Percentiles rank a stretch among this genome's conserved stretches.
Evolutionary conservation across 2,888 invertebrate genomes (phyloP).

Genomic region (Neria commutata): DNA sequence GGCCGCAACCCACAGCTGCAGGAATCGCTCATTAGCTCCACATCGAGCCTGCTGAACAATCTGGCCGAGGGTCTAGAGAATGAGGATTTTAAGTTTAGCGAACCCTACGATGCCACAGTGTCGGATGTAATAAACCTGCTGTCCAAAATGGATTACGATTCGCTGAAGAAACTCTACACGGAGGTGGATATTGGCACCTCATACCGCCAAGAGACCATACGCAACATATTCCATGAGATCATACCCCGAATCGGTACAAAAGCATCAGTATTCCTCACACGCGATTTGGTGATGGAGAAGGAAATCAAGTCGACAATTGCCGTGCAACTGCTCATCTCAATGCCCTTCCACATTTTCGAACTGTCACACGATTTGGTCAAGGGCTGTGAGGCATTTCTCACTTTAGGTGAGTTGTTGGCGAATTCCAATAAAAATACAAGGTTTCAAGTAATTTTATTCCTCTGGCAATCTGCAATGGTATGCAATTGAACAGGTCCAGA

Average conservation of each 20-base stretch:
- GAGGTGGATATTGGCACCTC: constrained; percentile 73
- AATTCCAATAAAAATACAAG: neutral
- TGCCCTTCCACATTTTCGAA: constrained; percentile 74
- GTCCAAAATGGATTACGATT: constrained; percentile 58
- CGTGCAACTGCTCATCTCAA: constrained; percentile 69
- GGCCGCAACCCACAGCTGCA: constrained; percentile 59
- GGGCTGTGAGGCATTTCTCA: constrained; percentile 65
- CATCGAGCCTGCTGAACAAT: constrained; percentile 51
- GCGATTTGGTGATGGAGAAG: constrained; percentile 68
- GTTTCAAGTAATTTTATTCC: neutral
- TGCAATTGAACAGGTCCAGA: constrained; percentile 56
- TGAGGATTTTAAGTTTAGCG: constrained; percentile 57
- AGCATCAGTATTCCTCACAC: constrained; percentile 70
- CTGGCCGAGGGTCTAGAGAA: constrained; percentile 60
- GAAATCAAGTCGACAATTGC: constrained; percentile 71
- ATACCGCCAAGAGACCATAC: constrained; percentile 75
- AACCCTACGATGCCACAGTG: constrained; percentile 59
- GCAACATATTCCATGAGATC: constrained; percentile 75
- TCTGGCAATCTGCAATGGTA: neutral
- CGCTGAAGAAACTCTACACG: constrained; percentile 63
- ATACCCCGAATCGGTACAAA: constrained; percentile 73
- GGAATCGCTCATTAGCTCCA: constrained; percentile 51
- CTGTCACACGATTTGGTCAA: constrained; percentile 64
- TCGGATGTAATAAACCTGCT: constrained; percentile 59
- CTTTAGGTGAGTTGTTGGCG: constrained; percentile 46